Base-by-base conservation (phyloP, 2,113 vertebrate species). In the Lepisosteus osseus region DNA sequence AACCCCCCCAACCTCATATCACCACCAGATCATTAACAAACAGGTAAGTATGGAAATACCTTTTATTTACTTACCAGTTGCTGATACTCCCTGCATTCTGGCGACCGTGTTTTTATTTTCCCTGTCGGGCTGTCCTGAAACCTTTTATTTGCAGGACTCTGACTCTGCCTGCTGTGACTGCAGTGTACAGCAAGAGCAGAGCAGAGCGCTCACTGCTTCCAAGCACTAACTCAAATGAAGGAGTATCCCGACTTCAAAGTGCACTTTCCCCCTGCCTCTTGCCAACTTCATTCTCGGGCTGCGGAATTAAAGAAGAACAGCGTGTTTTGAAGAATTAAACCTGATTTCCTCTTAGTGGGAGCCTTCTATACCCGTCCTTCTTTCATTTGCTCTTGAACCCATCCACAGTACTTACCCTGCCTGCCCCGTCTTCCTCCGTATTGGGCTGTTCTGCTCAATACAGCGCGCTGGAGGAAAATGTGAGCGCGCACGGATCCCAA, bases 41-140 rank as follows among this genome's bases (percentile, higher is more conserved):
- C 47, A 51, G 47, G 44, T 47, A 13, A 44, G 5, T 6, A 29
- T 6, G 54, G 14, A 12, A 44, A 67, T 56, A 43, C 17, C 2
- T 9, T 42, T 51, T 12, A 63, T 40, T 17, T 13, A 67, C 89
- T 88, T 55, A 90, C 89, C 89, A 51, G 88, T 72, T 0, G 87
- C 63, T 61, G 89, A 83, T 75, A 82, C 76, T 69, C 72, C 87
- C 73, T 90, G 88, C 89, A 90, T 90, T 76, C 73, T 88, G 82
- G 76, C 77, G 66, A 75, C 79, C 82, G 15, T 82, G 56, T 59
- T 59, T 13, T 1, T 83, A 70, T 43, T 72, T 56, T 73, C 74
- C 29, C 61, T 54, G 40, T 79, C 68, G 67, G 76, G 56, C 78
- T 77, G 45, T 45, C 69, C 78, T 77, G 71, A 76, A 69, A 43